These are phyloP conservation scores for Atrichornis clamosus DNA, from an alignment of 2,113 vertebrate genomes.

Conservation along the genomic window DNA sequence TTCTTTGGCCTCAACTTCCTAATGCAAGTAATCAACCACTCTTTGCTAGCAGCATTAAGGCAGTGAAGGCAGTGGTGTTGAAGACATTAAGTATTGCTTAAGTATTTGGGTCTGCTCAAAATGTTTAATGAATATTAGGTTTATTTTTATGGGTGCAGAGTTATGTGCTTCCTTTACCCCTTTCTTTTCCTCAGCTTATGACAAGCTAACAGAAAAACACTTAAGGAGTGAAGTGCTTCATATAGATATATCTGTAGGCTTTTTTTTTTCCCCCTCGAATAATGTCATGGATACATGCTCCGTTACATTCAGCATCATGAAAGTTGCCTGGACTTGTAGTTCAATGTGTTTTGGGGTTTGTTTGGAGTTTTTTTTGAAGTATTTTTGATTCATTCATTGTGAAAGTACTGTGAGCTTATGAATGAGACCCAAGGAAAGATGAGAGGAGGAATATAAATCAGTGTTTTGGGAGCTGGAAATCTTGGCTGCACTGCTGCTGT, in stretches of 20 bases:
- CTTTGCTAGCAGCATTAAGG: neutral
- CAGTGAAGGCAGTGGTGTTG: neutral
- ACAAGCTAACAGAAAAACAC: neutral
- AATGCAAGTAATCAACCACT: neutral
- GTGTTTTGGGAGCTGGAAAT: neutral
- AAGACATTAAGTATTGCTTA: neutral
- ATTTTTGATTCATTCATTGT: neutral
- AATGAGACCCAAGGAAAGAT: neutral
- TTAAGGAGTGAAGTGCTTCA: neutral
- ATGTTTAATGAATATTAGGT: neutral
- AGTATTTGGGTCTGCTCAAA: neutral
- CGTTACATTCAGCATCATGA: neutral
- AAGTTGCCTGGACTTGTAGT: neutral
- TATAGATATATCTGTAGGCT: rapidly evolving
- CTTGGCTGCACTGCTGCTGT: neutral
- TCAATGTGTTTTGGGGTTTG: neutral
- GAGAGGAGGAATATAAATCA: neutral
- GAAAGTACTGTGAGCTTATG: neutral
- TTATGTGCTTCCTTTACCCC: neutral
- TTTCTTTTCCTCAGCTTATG: neutral
- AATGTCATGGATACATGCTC: neutral
- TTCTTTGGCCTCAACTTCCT: conserved; percentile 5
- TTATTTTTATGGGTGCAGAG: neutral
- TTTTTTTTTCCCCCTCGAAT: neutral
- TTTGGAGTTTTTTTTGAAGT: neutral